These are phyloP conservation scores for Euwallacea fornicatus DNA, from an alignment of 1,140 invertebrate species.

Conservation along the genomic window DNA sequence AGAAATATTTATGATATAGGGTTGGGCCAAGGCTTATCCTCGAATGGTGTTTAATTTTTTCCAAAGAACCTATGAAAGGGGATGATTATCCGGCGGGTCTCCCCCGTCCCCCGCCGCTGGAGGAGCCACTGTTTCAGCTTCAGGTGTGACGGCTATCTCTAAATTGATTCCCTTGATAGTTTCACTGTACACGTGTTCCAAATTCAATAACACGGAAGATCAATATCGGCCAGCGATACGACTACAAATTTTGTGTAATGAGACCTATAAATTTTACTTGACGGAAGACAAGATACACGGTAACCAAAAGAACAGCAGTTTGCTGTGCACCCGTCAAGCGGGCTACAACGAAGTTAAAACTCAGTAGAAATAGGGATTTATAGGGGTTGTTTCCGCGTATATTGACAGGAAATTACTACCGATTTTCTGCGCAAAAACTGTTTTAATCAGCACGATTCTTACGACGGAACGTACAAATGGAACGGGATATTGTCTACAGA, in stretches of 20 bases:
- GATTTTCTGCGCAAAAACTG: too few relatives aligned
- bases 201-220: constrained; percentile 29
- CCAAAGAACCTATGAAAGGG: too few relatives aligned
- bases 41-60: too few relatives aligned
- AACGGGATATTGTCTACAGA: too few relatives aligned
- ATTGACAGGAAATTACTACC: background rate
- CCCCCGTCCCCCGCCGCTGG: too few relatives aligned
- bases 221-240: constrained; percentile 19
- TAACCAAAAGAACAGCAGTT: constrained; percentile 1
- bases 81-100: too few relatives aligned
- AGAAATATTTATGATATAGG: too few relatives aligned
- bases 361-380: constrained; percentile 4
- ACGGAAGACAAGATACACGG: constrained; percentile 15
- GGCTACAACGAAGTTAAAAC: constrained; percentile 6
- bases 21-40: too few relatives aligned
- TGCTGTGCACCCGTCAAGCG: background rate
- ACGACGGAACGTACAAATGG: too few relatives aligned
- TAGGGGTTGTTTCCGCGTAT: background rate
- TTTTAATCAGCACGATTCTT: too few relatives aligned
- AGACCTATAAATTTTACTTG: constrained; percentile 28
- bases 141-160: background rate
- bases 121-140: background rate
- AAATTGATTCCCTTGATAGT: constrained; percentile 3
- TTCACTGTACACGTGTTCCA: constrained; percentile 11
- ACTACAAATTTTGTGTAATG: constrained; percentile 26